Percentiles rank a stretch among this genome's conserved stretches.
These are phyloP conservation scores for Budorcas taxicolor DNA, from an alignment of 2,113 vertebrate species.

Conservation along the genomic window DNA sequence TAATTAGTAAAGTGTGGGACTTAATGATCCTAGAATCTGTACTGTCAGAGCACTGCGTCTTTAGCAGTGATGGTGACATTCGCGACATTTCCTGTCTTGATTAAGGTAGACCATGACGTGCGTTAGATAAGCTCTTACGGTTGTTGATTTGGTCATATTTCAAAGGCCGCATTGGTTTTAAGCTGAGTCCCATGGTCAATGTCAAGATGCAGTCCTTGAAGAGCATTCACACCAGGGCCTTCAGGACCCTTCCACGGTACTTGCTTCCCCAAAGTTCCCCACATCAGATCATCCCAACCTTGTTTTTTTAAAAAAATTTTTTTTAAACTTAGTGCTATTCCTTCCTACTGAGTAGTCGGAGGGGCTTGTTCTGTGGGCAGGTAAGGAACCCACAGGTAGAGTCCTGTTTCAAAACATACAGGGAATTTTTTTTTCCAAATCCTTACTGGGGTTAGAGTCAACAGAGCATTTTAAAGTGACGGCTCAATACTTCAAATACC, in stretches of 20 bases:
- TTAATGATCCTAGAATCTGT: neutral
- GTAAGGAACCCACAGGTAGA: neutral
- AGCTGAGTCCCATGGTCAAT: neutral
- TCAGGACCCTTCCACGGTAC: neutral
- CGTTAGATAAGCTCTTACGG: neutral
- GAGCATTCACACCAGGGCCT: neutral
- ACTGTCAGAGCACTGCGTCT: neutral
- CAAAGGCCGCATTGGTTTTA: slow-evolving; percentile 39
- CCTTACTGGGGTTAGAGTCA: neutral
- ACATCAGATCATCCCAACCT: too few species aligned
- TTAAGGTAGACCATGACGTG: slow-evolving; percentile 27
- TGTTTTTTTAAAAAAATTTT: neutral
- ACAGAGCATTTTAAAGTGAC: slow-evolving; percentile 1
- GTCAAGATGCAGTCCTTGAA: neutral
- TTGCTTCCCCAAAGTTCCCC: neutral
- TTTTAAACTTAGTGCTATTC: neutral
- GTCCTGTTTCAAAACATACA: neutral
- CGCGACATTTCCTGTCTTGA: slow-evolving; percentile 29
- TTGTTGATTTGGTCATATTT: slow-evolving; percentile 6
- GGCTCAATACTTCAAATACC: neutral
- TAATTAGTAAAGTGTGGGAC: neutral
- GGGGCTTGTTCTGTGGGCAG: neutral
- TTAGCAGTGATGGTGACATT: neutral
- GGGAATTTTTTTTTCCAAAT: neutral
- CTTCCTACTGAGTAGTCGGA: neutral